Evolutionary conservation across 2,888 invertebrate genomes (phyloP).

Genomic region (Clivina fossor): DNA sequence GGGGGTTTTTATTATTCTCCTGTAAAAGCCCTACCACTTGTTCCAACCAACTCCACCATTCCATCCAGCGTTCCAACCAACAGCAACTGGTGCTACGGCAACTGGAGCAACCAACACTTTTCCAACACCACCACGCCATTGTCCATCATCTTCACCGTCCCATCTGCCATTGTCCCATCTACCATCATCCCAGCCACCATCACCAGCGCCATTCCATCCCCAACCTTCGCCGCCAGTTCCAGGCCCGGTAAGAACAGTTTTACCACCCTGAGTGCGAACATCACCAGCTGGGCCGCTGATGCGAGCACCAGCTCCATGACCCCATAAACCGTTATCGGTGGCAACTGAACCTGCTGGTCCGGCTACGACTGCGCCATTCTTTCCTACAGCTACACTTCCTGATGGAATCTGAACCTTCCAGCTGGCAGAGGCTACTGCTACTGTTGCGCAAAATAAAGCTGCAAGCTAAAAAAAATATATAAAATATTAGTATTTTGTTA

Average conservation of each 20-base stretch:
- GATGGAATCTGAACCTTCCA: slow-evolving; percentile 7
- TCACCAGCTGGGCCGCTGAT: slow-evolving; percentile 44
- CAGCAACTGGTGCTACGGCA: no score
- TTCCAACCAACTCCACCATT: no score
- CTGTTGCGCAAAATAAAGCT: slow-evolving; percentile 12
- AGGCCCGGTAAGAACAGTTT: slow-evolving; percentile 8
- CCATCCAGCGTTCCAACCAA: no score
- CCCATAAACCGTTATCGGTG: slow-evolving; percentile 25
- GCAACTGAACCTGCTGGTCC: slow-evolving; percentile 10
- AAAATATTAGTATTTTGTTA: no score
- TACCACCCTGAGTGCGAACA: slow-evolving; percentile 42
- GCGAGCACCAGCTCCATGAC: slow-evolving; percentile 44
- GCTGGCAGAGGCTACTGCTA: slow-evolving; percentile 13
- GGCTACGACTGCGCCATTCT: slow-evolving; percentile 5
- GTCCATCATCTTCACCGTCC: no score
- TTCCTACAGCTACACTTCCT: slow-evolving; percentile 41
- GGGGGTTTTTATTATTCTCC: no score
- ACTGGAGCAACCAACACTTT: no score
- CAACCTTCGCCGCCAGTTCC: slow-evolving; percentile 19
- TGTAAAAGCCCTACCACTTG: no score
- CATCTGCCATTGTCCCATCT: not conserved
- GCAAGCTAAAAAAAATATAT: not conserved
- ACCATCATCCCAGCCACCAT: slow-evolving; percentile 7
- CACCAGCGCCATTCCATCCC: slow-evolving; percentile 12
- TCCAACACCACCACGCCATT: not conserved